Evolutionary conservation across 1,140 invertebrate species (phyloP).

Genomic region (Aphaenogaster ashmeadi): DNA sequence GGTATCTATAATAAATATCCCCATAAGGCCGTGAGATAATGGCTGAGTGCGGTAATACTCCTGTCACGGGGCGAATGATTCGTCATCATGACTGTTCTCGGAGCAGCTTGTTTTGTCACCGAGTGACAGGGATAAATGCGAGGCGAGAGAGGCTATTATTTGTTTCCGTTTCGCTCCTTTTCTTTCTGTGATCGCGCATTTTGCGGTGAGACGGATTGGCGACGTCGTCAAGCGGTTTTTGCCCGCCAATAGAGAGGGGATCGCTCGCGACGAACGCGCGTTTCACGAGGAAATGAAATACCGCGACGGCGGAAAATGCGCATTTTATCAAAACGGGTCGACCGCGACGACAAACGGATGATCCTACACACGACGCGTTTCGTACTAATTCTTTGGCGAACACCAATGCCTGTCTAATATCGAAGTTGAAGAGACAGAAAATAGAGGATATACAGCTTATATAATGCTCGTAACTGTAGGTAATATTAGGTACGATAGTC

Average conservation of each 20-base stretch:
- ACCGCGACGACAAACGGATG: not conserved
- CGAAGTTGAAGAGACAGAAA: not conserved
- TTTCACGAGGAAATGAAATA: constrained; percentile 20
- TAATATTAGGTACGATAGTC: not conserved
- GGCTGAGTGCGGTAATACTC: not conserved
- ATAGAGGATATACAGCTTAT: not conserved
- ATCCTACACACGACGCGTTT: not conserved
- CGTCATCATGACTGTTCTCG: constrained; percentile 3
- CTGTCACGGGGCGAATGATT: constrained; percentile 16
- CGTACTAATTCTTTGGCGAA: not conserved
- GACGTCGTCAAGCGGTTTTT: constrained; percentile 29
- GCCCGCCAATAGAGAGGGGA: not conserved
- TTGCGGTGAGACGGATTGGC: constrained; percentile 40
- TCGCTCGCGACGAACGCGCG: not conserved
- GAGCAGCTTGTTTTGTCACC: constrained; percentile 16
- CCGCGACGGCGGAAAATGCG: not conserved
- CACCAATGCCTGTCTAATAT: not conserved
- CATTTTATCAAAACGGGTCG: constrained; percentile 25
- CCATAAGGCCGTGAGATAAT: constrained; percentile 26
- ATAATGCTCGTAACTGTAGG: not conserved
- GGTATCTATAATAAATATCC: constrained; percentile 36
- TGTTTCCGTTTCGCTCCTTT: not conserved
- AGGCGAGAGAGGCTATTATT: not conserved
- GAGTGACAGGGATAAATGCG: constrained; percentile 21
- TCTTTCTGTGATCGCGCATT: not conserved